phyloP scores from a whole-genome alignment of 2,797 vertebrate species.

The Acanthornis magna region DNA sequence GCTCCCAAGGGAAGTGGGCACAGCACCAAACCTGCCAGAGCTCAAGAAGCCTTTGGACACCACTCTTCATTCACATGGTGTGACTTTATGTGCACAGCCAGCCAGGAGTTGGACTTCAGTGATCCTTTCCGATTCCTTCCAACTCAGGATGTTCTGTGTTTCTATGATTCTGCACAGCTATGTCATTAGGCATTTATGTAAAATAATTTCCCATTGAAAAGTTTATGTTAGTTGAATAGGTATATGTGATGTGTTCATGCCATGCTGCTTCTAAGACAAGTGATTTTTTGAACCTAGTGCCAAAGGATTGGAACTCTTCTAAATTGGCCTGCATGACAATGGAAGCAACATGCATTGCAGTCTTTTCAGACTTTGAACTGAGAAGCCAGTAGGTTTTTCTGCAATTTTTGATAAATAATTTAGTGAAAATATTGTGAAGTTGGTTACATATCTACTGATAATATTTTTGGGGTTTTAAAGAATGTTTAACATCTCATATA shows the following conservation, averaged over 20 bases:
- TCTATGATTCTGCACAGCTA: neutral
- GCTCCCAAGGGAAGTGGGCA: neutral
- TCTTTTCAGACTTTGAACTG: neutral
- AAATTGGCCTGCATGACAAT: neutral
- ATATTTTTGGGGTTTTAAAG: neutral
- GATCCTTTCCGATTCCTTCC: neutral
- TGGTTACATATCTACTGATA: neutral
- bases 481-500: neutral
- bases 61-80: fast-evolving
- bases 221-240: neutral
- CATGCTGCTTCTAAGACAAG: neutral
- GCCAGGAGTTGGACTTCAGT: fast-evolving
- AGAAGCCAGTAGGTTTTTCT: neutral
- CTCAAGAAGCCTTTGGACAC: neutral
- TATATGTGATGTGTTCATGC: neutral
- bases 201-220: neutral
- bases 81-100: too few relatives aligned
- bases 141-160: neutral
- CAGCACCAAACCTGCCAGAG: fast-evolving
- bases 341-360: neutral
- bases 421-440: neutral
- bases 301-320: neutral
- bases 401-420: neutral
- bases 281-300: neutral
- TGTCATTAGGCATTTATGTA: neutral